Conservation (phyloP, 1,140 invertebrate species). For the Drosophila melanica region DNA sequence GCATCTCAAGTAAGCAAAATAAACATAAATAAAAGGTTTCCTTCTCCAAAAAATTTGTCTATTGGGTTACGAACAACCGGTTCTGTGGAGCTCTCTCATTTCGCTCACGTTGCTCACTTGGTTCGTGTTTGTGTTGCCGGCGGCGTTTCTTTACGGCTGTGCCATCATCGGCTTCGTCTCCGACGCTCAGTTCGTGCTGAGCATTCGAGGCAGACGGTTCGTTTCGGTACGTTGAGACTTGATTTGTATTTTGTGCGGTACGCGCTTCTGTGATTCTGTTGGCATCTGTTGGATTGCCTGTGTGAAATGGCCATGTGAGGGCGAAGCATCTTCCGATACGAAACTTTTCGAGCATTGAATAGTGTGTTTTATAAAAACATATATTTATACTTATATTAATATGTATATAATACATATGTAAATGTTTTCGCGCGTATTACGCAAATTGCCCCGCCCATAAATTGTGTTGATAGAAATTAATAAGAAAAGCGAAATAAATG, state of each 20-base stretch:
- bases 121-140: constrained; percentile 6
- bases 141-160: constrained; percentile 2
- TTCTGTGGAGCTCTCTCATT: constrained; percentile 34
- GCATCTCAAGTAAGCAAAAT: too few species aligned
- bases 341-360: constrained; percentile 33
- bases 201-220: constrained; percentile 62
- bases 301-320: constrained; percentile 61
- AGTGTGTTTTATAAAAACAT: constrained; percentile 42
- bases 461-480: constrained; percentile 40
- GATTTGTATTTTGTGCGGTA: constrained; percentile 20
- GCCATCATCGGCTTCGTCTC: constrained; percentile 2
- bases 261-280: constrained; percentile 12
- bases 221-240: constrained; percentile 27
- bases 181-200: constrained; percentile 58
- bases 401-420: constrained; percentile 13
- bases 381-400: constrained; percentile 39
- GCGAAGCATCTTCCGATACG: constrained; percentile 37
- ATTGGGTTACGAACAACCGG: constrained; percentile 59
- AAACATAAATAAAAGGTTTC: too few species aligned
- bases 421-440: constrained; percentile 42
- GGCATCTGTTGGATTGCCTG: constrained; percentile 25
- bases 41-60: constrained; percentile 29
- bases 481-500: constrained; percentile 9
- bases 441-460: constrained; percentile 38
- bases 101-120: constrained; percentile 38